Evolutionary conservation across 92 coral and sea anemone genomes (phyloP), one percentile per base, ranked within the genome.

Genomic region (Porites rus): DNA sequence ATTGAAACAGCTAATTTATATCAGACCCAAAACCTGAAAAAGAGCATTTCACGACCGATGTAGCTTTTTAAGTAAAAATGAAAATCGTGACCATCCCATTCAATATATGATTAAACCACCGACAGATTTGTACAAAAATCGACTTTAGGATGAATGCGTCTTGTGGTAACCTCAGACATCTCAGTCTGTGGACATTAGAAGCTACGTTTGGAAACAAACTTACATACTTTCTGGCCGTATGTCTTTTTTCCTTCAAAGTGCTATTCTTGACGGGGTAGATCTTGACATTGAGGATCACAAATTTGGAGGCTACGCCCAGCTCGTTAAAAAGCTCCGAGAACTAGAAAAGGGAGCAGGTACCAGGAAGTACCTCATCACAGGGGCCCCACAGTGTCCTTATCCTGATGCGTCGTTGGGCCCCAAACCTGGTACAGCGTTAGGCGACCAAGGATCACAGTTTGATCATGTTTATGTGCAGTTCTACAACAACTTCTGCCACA

Each of bases 401-500:
- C 90, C 90, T 73, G 90, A 87, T 65, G 76, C 76, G 0, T 76
- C 81, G 46, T 81, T 80, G 61, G 90, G 90, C 69, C 90, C 90
- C 52, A 28, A 18, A n/a, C 50, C 75, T 3, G 85, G 76, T 3
- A 68, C 85, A 8, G 85, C 85, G 8, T 19, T 80, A 31, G 75
- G 75, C 25, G 85, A 80, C 65, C 75, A 80, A 76, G 85, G 85
- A 0, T 52, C 50, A 2, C 22, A 80, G 76, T 80, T 80, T 69
- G 89, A 91, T 75, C 86, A 88, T 28, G 86, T 79, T n/a, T 79
- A 72, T 25, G 77, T 91, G 63, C 92, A 91, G 86, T 91, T 85
- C 74, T 91, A 91, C 38, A 91, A 91, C 58, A 91, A 91, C 79
- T 68, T 46, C 50, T 91, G 94, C 67, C 86, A 87, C 83, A 87